Conservation (phyloP, 2,113 vertebrate species). For the Epinephelus cyanopodus region DNA sequence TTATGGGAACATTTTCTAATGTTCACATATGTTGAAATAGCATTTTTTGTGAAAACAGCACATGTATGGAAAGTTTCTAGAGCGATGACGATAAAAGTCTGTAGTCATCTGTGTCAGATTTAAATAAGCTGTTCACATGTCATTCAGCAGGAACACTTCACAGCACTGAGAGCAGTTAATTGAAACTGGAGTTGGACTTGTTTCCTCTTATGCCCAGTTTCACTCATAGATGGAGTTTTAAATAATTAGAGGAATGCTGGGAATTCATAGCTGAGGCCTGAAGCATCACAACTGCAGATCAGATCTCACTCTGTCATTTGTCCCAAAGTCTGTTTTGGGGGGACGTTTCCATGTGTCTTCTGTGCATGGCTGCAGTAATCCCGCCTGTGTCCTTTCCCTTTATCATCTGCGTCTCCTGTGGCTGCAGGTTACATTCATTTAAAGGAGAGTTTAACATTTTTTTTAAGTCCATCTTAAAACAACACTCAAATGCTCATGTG, state of each 20-base stretch:
- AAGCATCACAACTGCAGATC: conserved; percentile 24
- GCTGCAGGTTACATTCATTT: not conserved
- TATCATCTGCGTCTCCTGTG: not conserved
- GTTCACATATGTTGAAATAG: conserved; percentile 9
- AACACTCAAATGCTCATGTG: too few relatives aligned
- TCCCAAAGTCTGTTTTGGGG: conserved; percentile 28
- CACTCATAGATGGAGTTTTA: conserved; percentile 11
- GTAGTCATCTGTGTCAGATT: not conserved
- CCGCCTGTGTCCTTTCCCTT: not conserved
- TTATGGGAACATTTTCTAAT: conserved; percentile 22
- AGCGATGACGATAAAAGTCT: not conserved
- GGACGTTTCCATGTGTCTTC: conserved; percentile 2
- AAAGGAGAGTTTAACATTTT: not conserved
- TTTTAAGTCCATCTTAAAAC: not conserved
- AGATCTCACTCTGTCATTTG: conserved; percentile 45
- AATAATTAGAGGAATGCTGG: conserved; percentile 61
- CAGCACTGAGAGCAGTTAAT: not conserved
- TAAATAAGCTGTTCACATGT: conserved; percentile 13
- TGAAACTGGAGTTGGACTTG: conserved; percentile 25
- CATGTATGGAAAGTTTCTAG: conserved; percentile 7
- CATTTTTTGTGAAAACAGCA: conserved; percentile 8
- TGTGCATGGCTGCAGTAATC: not conserved
- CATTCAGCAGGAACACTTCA: not conserved
- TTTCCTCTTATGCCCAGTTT: conserved; percentile 33
- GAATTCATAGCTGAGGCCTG: conserved; percentile 45